A percentile compares a stretch with the other conserved stretches of the same genome.
Conservation (phyloP, 2,888 invertebrate genomes). For the Pollenia amentaria region DNA sequence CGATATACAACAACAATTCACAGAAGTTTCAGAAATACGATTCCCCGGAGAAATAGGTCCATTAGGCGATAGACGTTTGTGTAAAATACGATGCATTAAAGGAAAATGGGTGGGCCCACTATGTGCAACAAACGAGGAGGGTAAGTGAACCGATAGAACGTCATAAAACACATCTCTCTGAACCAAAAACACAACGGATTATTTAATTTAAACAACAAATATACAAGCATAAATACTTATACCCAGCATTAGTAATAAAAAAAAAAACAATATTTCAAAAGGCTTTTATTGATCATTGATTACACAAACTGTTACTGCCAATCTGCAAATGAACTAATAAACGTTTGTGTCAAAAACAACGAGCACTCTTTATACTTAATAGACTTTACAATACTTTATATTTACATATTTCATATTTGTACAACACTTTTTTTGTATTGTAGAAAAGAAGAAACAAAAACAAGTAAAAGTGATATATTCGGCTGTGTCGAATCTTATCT, state of each 20-base stretch:
- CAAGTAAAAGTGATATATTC: no score
- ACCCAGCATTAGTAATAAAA: constrained; percentile 9
- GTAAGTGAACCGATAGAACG: constrained; percentile 85
- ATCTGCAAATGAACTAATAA: constrained; percentile 62
- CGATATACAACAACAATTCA: constrained; percentile 83
- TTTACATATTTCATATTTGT: constrained; percentile 60
- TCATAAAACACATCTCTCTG: constrained; percentile 59
- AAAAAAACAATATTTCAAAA: constrained; percentile 59
- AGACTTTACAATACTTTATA: background rate
- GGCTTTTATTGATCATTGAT: constrained; percentile 31
- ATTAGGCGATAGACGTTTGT: constrained; percentile 89
- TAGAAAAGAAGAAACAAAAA: constrained; percentile 48
- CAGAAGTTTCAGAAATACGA: constrained; percentile 84
- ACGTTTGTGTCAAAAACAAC: constrained; percentile 25
- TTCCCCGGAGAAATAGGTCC: constrained; percentile 92
- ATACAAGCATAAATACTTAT: constrained; percentile 11
- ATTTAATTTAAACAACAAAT: constrained; percentile 59
- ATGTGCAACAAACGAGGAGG: constrained; percentile 89
- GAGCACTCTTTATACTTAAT: constrained; percentile 50
- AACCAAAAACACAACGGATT: constrained; percentile 49
- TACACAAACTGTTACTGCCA: constrained; percentile 51
- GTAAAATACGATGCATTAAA: constrained; percentile 93
- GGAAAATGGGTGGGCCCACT: constrained; percentile 94
- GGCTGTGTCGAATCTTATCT: no score
- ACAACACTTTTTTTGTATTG: constrained; percentile 58